Conservation (phyloP, 2,888 invertebrate species). For the Brachynemurus nebulosus region DNA sequence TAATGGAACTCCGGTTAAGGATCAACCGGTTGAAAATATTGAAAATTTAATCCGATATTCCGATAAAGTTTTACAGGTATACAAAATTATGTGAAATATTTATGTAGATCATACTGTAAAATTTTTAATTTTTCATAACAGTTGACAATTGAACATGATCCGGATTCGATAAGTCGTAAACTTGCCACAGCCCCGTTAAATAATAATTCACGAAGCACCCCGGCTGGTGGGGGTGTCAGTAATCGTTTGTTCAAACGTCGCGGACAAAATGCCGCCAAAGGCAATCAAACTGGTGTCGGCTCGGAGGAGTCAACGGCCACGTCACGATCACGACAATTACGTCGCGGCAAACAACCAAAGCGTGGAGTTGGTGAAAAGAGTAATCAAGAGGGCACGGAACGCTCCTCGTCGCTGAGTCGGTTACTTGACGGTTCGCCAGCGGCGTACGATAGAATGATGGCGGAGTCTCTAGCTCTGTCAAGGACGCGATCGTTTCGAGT, state of each 20-base stretch:
- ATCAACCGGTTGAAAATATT: constrained; percentile 63
- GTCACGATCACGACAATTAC: constrained; percentile 47
- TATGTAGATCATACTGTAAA: constrained; percentile 7
- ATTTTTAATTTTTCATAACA: constrained; percentile 26
- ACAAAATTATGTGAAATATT: constrained; percentile 9
- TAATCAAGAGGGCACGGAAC: constrained; percentile 53
- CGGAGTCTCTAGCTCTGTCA: constrained; percentile 46
- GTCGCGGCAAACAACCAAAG: constrained; percentile 28
- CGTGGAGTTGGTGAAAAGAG: constrained; percentile 14
- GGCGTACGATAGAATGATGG: constrained; percentile 21
- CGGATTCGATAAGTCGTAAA: constrained; percentile 51
- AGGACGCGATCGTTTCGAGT: constrained; percentile 80
- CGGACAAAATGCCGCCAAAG: constrained; percentile 40
- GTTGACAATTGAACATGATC: constrained; percentile 83
- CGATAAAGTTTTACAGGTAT: constrained; percentile 56
- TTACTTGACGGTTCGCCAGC: constrained; percentile 49
- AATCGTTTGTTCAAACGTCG: constrained; percentile 35
- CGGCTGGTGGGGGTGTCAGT: constrained; percentile 11
- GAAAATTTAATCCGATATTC: constrained; percentile 59
- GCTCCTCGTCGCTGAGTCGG: constrained; percentile 76
- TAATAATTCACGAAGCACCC: constrained; percentile 16
- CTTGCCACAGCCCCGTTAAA: constrained; percentile 18
- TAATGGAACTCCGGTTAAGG: constrained; percentile 76
- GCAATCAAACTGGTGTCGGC: constrained; percentile 32
- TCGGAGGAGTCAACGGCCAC: constrained; percentile 2